These are phyloP conservation scores for Ferdinandea cuprea DNA, from an alignment of 2,888 invertebrate genomes.

Conservation along the genomic window DNA sequence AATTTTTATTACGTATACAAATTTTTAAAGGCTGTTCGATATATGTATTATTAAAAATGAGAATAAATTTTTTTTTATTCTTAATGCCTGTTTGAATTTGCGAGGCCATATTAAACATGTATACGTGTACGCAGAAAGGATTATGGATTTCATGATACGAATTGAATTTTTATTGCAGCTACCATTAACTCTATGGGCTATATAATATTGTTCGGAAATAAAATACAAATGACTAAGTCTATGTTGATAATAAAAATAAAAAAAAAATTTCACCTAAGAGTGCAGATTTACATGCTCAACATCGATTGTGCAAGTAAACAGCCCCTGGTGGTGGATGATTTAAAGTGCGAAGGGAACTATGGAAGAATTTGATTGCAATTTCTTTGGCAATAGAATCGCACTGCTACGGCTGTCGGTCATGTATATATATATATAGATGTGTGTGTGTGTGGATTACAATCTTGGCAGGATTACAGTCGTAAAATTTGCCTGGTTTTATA, in stretches of 20 bases:
- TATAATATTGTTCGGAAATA: too few relatives aligned
- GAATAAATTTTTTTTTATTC: not conserved
- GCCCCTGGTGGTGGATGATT: constrained; percentile 1
- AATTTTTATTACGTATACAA: too few relatives aligned
- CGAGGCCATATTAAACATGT: not conserved
- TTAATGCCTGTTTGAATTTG: constrained; percentile 2
- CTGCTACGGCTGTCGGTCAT: not conserved
- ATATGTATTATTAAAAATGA: constrained; percentile 27
- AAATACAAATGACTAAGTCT: not conserved
- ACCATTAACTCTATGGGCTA: not conserved
- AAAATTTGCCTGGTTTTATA: constrained; percentile 15
- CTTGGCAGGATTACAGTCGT: constrained; percentile 9
- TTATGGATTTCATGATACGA: constrained; percentile 17
- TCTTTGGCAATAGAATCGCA: not conserved
- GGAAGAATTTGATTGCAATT: not conserved
- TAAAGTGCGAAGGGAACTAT: not conserved
- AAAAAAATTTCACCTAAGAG: not conserved
- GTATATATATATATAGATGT: too few relatives aligned
- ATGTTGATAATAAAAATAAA: not conserved
- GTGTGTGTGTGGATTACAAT: constrained; percentile 12
- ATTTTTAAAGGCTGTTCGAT: not conserved
- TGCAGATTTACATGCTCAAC: constrained; percentile 9
- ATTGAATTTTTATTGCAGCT: constrained; percentile 4
- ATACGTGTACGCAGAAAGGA: not conserved
- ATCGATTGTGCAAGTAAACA: not conserved